Percentiles rank a stretch among this genome's conserved stretches.
phyloP scores from a whole-genome alignment of 1,140 invertebrate genomes.

The Sycobia sp. region DNA sequence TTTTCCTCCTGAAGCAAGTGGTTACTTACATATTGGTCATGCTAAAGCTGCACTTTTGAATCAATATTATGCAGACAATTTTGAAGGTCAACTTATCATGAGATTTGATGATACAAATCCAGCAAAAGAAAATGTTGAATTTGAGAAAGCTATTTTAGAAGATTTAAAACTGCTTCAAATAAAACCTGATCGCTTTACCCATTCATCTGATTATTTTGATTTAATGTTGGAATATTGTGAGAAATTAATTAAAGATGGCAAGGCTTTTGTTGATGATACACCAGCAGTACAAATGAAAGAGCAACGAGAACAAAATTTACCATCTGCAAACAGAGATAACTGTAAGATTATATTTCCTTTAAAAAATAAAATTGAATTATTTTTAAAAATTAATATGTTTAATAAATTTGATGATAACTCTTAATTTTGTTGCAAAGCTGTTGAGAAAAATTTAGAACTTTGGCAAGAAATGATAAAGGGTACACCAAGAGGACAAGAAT shows the following conservation, averaged over 20 bases:
- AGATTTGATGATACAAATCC: constrained; percentile 99
- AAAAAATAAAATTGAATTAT: neutral
- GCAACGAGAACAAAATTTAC: constrained; percentile 87
- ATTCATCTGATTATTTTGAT: constrained; percentile 98
- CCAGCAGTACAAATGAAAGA: constrained; percentile 93
- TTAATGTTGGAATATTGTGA: constrained; percentile 88
- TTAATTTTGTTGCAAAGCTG: constrained; percentile 64
- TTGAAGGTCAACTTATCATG: constrained; percentile 96
- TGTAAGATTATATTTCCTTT: constrained; percentile 62
- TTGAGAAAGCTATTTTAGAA: constrained; percentile 96
- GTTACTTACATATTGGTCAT: constrained; percentile 97
- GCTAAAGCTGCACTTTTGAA: constrained; percentile 98
- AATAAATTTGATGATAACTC: neutral
- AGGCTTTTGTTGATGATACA: constrained; percentile 97
- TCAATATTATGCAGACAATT: constrained; percentile 94
- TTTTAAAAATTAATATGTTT: constrained; percentile 7
- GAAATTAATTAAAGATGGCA: constrained; percentile 82
- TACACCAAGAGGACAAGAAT: constrained; percentile 76
- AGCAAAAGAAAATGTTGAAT: constrained; percentile 97
- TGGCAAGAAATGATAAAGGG: constrained; percentile 97
- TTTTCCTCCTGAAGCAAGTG: constrained; percentile 95
- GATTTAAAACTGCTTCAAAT: constrained; percentile 92
- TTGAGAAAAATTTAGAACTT: constrained; percentile 84
- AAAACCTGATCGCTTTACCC: constrained; percentile 90
- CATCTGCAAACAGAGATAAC: constrained; percentile 87